A percentile compares a stretch with the other conserved stretches of the same genome.
These are phyloP conservation scores for Tethya wilhelma DNA, from an alignment of 37 sponge, comb jelly and placozoan species.

Conservation along the genomic window DNA sequence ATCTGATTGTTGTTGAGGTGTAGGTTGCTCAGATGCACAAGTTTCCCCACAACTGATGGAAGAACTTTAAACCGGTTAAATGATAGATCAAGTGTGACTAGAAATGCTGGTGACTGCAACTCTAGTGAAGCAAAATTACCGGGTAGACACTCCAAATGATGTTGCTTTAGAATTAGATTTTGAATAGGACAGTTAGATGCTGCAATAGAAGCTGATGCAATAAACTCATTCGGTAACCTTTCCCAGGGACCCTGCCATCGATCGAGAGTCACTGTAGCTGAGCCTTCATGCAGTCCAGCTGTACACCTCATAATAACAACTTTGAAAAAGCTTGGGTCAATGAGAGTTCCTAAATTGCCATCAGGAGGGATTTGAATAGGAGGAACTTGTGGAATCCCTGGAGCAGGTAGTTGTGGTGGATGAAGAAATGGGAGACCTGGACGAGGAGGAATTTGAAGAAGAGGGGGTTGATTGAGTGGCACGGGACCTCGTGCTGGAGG, in stretches of 20 bases:
- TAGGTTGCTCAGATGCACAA: slow-evolving; percentile 24
- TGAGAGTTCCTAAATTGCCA: slow-evolving; percentile 3
- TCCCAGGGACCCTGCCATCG: slow-evolving; percentile 31
- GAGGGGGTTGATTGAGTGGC: slow-evolving; percentile 25
- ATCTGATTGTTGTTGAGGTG: slow-evolving; percentile 33
- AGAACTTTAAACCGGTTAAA: slow-evolving; percentile 29
- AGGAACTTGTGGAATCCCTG: not conserved
- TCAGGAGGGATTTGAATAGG: not conserved
- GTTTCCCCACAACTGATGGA: slow-evolving; percentile 38
- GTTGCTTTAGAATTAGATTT: slow-evolving; percentile 44
- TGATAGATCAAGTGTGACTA: slow-evolving; percentile 48
- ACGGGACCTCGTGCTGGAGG: not conserved
- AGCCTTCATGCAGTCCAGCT: slow-evolving; percentile 26
- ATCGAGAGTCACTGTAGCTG: slow-evolving; percentile 51
- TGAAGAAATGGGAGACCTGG: slow-evolving; percentile 1
- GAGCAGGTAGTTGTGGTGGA: not conserved
- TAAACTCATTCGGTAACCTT: slow-evolving; percentile 45
- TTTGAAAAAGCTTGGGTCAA: slow-evolving; percentile 50
- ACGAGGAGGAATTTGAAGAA: slow-evolving; percentile 35
- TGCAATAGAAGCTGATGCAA: slow-evolving; percentile 32
- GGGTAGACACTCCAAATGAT: slow-evolving; percentile 27
- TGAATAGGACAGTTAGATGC: slow-evolving; percentile 17
- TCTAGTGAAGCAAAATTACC: slow-evolving; percentile 8
- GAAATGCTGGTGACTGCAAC: not conserved
- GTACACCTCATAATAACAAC: slow-evolving; percentile 53